A percentile compares a stretch with the other conserved stretches of the same genome.
phyloP scores from a whole-genome alignment of 1,140 invertebrate species.

The Paralvinella palmiformis region DNA sequence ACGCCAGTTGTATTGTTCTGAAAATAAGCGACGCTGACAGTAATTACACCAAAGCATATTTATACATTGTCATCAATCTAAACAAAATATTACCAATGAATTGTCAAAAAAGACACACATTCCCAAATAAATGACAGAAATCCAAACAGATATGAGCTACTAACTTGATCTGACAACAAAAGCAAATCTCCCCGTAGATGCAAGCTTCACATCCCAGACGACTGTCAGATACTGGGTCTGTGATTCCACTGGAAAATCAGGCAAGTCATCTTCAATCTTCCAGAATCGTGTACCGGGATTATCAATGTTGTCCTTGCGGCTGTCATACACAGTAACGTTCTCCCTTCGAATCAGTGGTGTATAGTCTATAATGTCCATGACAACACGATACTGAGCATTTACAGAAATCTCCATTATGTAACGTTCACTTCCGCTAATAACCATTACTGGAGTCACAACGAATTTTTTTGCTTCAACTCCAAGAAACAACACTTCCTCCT shows the following conservation, averaged over 20 bases:
- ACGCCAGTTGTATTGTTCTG: constrained; percentile 15
- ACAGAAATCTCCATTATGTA: not conserved
- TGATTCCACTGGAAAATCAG: constrained; percentile 45
- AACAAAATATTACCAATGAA: too few relatives aligned
- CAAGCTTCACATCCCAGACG: constrained; percentile 28
- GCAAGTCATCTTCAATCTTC: constrained; percentile 43
- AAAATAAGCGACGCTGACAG: too few relatives aligned
- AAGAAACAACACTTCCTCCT: not conserved
- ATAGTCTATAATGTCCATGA: constrained; percentile 42
- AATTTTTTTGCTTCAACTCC: not conserved
- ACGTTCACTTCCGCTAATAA: not conserved
- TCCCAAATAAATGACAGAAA: too few relatives aligned
- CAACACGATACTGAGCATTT: not conserved
- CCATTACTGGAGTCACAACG: not conserved
- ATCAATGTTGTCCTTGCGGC: constrained; percentile 11
- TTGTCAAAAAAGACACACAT: too few relatives aligned
- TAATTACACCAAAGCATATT: too few relatives aligned
- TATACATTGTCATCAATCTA: too few relatives aligned
- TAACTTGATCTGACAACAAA: constrained; percentile 41
- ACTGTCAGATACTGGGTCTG: constrained; percentile 31
- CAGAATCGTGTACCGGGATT: constrained; percentile 26
- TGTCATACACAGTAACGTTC: constrained; percentile 39
- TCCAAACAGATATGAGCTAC: too few relatives aligned
- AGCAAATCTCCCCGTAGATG: constrained; percentile 38
- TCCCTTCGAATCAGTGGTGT: constrained; percentile 38